Evolutionary conservation across 2,888 invertebrate genomes (phyloP), one percentile per base, ranked within the genome.

Genomic region (Branchipolynoe longqiensis): DNA sequence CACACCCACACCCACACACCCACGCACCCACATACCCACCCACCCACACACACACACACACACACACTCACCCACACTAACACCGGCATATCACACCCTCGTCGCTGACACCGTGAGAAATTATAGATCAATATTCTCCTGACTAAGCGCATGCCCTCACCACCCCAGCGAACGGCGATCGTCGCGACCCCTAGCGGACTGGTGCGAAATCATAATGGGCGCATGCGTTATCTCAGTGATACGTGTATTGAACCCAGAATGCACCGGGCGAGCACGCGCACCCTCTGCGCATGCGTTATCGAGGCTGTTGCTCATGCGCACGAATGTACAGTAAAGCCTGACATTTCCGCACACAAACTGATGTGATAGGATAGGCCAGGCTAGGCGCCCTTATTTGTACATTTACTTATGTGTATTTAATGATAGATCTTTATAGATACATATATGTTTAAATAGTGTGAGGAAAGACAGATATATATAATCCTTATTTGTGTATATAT

Each of bases 111-210:
- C 69, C 69, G 6, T 33, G 36, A 38, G 36, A 69, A 69, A 69
- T 69, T 69, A 69, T 69, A 69, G 69, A 69, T 69, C 69, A 69
- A 69, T 69, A 69, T 69, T 69, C 69, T 25, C 69, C 33, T 38
- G 69, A 69, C 69, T 36, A 22, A 38, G 18, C 22, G 2, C 36
- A 2, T 38, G 36, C 38, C 69, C 69, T 38, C 4, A 31, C 62
- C 62, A 14, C 12, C 25, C 62, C 28, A 25, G 31, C 62, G 25
- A 56, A 33, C 69, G 36, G 4, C 69, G 18, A 69, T 36, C 38
- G 18, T 12, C 69, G n/a, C 69, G 36, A 69, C 69, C 69, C 38
- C 69, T 18, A 69, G 69, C 36, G 2, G 22, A 38, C 69, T 36
- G 69, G 69, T 38, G 69, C 69, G 18, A 69, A 69, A 69, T 38